Conservation (phyloP, 2,113 vertebrate genomes). For the Suricata suricatta region DNA sequence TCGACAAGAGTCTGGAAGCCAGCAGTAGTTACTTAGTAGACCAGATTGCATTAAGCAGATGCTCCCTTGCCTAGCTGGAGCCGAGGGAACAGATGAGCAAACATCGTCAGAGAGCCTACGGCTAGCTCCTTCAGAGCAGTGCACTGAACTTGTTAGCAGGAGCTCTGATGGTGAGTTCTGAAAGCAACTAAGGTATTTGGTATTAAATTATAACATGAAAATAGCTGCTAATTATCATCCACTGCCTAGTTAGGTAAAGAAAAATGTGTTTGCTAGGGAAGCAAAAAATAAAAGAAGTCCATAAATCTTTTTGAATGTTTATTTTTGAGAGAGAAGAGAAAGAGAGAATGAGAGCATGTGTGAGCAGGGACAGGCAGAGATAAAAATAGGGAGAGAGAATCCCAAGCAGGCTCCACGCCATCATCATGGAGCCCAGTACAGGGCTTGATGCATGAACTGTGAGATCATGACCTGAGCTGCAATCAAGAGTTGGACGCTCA, state of each 20-base stretch:
- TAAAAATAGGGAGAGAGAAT: no score
- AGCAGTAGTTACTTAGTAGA: constrained; percentile 93
- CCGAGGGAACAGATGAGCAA: constrained; percentile 95
- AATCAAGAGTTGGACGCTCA: no score
- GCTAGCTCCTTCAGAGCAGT: constrained; percentile 97
- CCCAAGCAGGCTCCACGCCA: no score
- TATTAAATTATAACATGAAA: constrained; percentile 42
- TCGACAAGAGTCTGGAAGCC: constrained; percentile 96
- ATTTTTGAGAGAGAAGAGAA: no score
- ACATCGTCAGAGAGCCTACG: constrained; percentile 96
- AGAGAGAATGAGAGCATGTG: no score
- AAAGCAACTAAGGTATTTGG: constrained; percentile 94
- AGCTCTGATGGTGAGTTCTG: constrained; percentile 94
- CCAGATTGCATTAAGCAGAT: constrained; percentile 96
- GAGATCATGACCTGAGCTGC: no score
- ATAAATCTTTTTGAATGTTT: not conserved
- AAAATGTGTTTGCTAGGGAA: constrained; percentile 30
- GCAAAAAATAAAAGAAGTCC: not conserved
- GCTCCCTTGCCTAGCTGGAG: constrained; percentile 94
- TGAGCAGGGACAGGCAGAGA: no score
- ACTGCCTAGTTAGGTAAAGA: not conserved
- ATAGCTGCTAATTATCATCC: not conserved
- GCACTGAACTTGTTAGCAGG: constrained; percentile 96
- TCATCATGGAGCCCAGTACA: no score
- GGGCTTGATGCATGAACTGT: no score